phyloP scores from a whole-genome alignment of 2,113 vertebrate genomes.

The Pterocles gutturalis region DNA sequence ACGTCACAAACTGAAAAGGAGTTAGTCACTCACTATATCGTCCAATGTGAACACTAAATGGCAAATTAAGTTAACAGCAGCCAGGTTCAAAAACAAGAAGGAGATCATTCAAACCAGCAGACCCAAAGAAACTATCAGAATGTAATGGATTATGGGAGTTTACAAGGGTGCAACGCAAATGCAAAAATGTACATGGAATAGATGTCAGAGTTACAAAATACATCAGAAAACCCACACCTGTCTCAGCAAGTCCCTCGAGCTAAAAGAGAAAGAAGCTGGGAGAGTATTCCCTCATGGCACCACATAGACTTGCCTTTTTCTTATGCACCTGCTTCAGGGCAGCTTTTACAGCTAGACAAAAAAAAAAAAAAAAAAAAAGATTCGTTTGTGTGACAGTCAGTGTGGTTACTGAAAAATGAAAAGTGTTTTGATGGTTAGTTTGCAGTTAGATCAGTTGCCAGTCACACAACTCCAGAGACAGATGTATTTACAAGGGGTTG shows the following conservation, averaged over 20 bases:
- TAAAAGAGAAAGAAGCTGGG: not conserved
- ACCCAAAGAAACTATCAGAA: not conserved
- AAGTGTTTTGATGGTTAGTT: not conserved
- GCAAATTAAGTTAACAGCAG: not conserved
- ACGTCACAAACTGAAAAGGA: not conserved
- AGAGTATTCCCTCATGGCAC: not conserved
- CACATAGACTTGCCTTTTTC: fast-evolving
- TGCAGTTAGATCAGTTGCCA: not conserved
- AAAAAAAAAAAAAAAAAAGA: not conserved
- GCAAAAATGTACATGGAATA: not conserved
- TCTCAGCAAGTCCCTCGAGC: not conserved
- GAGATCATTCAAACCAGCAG: not conserved
- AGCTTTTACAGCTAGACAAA: not conserved
- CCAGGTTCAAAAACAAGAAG: not conserved
- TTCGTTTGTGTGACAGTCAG: fast-evolving
- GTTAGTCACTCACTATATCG: not conserved
- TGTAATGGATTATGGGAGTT: not conserved
- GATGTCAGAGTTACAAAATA: not conserved
- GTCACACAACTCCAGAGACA: not conserved
- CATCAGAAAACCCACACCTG: not conserved
- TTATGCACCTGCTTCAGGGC: not conserved
- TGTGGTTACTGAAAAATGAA: not conserved
- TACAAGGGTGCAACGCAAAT: not conserved
- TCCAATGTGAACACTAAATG: not conserved
- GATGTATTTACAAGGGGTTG: not conserved